Evolutionary conservation across 2,113 vertebrate species (phyloP).

Genomic region (Reinhardtius hippoglossoides): DNA sequence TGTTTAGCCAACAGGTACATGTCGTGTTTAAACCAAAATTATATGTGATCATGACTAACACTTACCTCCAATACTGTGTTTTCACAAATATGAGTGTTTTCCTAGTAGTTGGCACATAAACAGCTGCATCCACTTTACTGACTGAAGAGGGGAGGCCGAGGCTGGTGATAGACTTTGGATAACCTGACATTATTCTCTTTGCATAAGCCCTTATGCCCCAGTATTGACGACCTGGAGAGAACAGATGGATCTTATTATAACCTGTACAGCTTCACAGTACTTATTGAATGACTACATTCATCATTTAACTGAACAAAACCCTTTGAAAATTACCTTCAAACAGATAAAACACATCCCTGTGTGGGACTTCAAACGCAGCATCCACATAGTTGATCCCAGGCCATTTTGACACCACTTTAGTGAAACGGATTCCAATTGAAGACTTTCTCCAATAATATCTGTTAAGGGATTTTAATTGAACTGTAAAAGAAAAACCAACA

Average conservation of each 20-base stretch:
- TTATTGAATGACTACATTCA: not conserved
- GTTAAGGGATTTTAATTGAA: not conserved
- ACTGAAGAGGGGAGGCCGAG: slow-evolving; percentile 76
- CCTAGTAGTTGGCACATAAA: slow-evolving; percentile 53
- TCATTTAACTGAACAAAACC: not conserved
- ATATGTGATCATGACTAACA: not conserved
- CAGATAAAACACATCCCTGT: slow-evolving; percentile 52
- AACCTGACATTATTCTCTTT: slow-evolving; percentile 56
- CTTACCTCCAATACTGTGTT: slow-evolving; percentile 78
- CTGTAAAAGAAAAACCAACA: not conserved
- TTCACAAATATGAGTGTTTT: slow-evolving; percentile 76
- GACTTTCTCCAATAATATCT: slow-evolving; percentile 81
- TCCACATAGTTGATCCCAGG: slow-evolving; percentile 69
- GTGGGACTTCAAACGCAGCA: slow-evolving; percentile 73
- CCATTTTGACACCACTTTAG: slow-evolving; percentile 68
- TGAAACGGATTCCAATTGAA: slow-evolving; percentile 38
- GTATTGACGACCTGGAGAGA: slow-evolving; percentile 67
- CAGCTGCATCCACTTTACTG: slow-evolving; percentile 76
- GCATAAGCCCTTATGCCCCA: slow-evolving; percentile 69
- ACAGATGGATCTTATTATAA: not conserved
- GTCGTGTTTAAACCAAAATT: not conserved
- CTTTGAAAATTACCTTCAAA: slow-evolving; percentile 71
- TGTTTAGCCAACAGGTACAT: not conserved
- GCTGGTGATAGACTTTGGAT: slow-evolving; percentile 73
- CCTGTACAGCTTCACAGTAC: not conserved